These are phyloP conservation scores for Amitus sp. DNA, from an alignment of 2,888 invertebrate genomes.

Conservation along the genomic window DNA sequence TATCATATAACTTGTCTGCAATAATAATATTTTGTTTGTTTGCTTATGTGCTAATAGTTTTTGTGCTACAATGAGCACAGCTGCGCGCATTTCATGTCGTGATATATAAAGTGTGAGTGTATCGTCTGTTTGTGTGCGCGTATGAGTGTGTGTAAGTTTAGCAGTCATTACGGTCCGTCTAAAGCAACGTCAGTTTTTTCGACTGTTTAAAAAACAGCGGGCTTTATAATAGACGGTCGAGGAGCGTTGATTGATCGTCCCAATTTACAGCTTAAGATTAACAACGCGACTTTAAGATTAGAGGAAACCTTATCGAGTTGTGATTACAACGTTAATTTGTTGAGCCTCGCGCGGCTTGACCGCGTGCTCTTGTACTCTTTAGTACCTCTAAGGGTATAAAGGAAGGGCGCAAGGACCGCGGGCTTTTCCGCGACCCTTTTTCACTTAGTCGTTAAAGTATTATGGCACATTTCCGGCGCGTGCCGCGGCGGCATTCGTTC, in stretches of 20 bases:
- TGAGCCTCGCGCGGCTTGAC: conserved; percentile 49
- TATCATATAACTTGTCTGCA: conserved; percentile 65
- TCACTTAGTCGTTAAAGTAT: conserved; percentile 32
- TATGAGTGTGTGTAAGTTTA: conserved; percentile 27
- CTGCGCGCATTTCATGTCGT: conserved; percentile 54
- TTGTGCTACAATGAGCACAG: conserved; percentile 64
- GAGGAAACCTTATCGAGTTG: conserved; percentile 54
- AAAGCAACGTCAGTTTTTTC: no score
- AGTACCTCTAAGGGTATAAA: conserved; percentile 48
- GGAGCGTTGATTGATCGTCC: conserved; percentile 10
- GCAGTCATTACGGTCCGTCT: conserved; percentile 12
- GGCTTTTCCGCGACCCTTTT: conserved; percentile 16
- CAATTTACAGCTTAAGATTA: conserved; percentile 47
- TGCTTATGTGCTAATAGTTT: conserved; percentile 65
- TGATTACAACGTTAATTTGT: conserved; percentile 47
- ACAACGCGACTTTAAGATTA: conserved; percentile 54
- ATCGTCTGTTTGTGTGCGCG: conserved; percentile 40
- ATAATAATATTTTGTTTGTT: conserved; percentile 65
- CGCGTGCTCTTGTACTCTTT: conserved; percentile 54
- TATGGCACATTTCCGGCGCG: conserved; percentile 61
- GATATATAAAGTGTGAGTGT: no score
- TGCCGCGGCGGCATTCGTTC: conserved; percentile 27
- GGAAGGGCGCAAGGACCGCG: conserved; percentile 16
- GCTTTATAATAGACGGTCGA: no score
- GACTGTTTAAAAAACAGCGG: conserved; percentile 1